Percentiles rank a stretch among this genome's conserved stretches.
Evolutionary conservation across 2,797 vertebrate species (phyloP).

Genomic region (Chrosomus eos): DNA sequence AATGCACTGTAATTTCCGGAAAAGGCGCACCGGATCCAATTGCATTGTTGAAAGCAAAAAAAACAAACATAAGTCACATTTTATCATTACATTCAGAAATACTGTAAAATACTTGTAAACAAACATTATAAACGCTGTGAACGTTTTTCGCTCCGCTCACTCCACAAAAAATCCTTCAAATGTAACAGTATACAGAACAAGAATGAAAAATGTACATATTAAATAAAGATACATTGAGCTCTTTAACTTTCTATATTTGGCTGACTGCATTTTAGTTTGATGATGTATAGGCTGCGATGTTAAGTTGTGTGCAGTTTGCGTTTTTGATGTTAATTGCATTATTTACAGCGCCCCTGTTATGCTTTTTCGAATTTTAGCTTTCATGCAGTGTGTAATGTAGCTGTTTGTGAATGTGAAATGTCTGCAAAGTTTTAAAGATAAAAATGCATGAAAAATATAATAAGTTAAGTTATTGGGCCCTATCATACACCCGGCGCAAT

Average conservation of each 20-base stretch:
- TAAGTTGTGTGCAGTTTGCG: neutral
- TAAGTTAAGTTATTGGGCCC: too few species aligned
- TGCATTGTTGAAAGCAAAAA: constrained; percentile 22
- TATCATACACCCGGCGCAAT: too few species aligned
- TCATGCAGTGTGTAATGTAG: neutral
- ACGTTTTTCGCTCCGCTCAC: neutral
- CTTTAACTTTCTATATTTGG: neutral
- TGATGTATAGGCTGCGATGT: neutral
- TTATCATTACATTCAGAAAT: neutral
- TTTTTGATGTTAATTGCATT: neutral
- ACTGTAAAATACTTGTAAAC: neutral
- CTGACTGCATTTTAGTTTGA: neutral
- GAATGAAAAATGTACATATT: neutral
- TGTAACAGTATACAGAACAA: neutral
- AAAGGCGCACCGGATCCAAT: neutral
- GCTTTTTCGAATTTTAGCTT: neutral
- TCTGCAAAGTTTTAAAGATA: too few species aligned
- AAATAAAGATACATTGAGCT: neutral
- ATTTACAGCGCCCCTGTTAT: neutral
- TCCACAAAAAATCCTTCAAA: neutral
- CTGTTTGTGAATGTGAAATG: too few species aligned
- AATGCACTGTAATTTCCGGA: neutral
- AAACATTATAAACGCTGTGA: constrained; percentile 1
- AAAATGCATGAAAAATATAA: too few species aligned
- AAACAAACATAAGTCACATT: constrained; percentile 1